Conservation (phyloP, 2,113 vertebrate species). For the Plectropomus leopardus region DNA sequence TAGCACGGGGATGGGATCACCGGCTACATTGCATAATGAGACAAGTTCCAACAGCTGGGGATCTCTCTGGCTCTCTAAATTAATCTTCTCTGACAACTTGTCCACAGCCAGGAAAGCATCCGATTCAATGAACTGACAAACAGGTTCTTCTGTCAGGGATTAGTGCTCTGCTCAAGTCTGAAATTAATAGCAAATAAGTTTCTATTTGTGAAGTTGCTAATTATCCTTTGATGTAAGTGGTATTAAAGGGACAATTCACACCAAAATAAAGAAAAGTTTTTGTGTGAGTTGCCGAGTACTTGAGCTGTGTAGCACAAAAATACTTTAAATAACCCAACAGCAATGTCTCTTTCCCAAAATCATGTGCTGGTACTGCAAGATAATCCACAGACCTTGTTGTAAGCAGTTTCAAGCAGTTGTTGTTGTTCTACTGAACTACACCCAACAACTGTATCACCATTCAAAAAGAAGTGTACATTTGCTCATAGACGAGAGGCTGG, state of each 20-base stretch:
- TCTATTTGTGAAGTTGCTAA: neutral
- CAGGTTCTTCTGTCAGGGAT: constrained; percentile 31
- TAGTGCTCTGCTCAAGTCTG: constrained; percentile 1
- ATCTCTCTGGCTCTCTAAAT: constrained; percentile 55
- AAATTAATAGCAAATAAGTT: constrained; percentile 27
- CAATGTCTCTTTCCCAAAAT: no score
- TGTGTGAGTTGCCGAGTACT: no score
- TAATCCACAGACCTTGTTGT: no score
- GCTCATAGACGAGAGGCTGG: no score
- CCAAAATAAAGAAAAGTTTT: neutral
- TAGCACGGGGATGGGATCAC: constrained; percentile 17
- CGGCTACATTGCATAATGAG: constrained; percentile 55
- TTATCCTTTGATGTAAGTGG: neutral
- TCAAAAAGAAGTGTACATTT: no score
- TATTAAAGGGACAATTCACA: neutral
- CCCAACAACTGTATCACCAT: no score
- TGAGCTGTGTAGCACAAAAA: no score
- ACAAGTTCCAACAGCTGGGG: constrained; percentile 65
- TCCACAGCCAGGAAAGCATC: constrained; percentile 45
- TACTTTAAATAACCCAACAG: no score
- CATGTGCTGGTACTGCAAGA: no score
- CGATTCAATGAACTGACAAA: constrained; percentile 35
- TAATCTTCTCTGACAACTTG: constrained; percentile 61
- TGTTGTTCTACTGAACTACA: no score
- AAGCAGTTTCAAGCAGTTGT: no score